Base-by-base conservation (phyloP, 2,113 vertebrate species). In the Macquaria ambigua region DNA sequence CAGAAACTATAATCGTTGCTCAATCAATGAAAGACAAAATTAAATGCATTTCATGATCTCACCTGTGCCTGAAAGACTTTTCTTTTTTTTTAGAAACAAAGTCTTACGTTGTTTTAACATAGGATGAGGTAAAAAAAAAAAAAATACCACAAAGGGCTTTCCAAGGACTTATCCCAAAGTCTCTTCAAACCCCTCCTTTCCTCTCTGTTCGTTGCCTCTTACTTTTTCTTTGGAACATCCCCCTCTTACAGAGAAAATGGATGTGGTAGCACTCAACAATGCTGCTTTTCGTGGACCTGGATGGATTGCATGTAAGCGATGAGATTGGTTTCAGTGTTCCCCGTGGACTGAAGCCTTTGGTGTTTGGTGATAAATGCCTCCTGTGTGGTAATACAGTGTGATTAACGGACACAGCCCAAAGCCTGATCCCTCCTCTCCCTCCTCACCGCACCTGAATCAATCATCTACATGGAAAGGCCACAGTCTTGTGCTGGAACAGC, bases 351-450 rank as follows among this genome's bases (percentile, higher is more conserved):
- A 89, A 91, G 92, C 93, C 93, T 95, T 94, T 94, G 92, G 93
- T 94, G 92, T 93, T 92, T 90, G 92, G 92, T 95, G 95, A 95
- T 94, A 93, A 95, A 95, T 95, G 92, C 90, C 92, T 88, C 87
- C 93, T 93, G 94, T 94, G 93, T 90, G 92, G 91, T 95, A 94
- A 94, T 93, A 89, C 90, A 84, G 89, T 87, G 91, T 94, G 95
- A 95, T 95, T 95, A 95, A 95, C 93, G 93, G 93, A 95, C 92
- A 93, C 83, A 87, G 92, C 92, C 92, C 90, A 68, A 76, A 92
- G 94, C 90, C 89, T 74, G 87, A 91, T 88, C 81, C 89, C 86
- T 81, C 88, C 90, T 86, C 89, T 92, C 87, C 88, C 77, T 88
- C 86, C 89, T 82, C 85, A 64, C 83, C 23, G 84, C 90, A 92